phyloP scores from a whole-genome alignment of 2,797 vertebrate species.

The Acanthurus leucopareius region DNA sequence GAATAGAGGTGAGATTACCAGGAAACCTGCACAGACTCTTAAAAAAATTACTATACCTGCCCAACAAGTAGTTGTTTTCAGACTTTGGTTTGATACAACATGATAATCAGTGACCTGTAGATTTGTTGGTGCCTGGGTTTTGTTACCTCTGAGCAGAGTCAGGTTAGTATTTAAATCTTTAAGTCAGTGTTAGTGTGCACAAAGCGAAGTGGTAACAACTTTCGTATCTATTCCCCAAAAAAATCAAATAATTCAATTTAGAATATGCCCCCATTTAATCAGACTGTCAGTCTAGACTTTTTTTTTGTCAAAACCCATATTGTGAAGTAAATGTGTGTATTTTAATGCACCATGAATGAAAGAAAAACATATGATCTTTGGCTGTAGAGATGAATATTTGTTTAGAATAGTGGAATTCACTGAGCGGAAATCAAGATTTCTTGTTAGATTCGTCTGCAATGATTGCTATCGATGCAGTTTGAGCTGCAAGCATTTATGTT shows the following conservation, averaged over 20 bases:
- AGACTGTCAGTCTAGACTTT: no score
- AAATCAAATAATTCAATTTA: no score
- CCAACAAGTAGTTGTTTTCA: background rate
- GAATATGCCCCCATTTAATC: no score
- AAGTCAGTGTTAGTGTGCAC: no score
- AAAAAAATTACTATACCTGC: background rate
- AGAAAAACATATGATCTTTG: background rate
- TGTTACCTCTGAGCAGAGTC: background rate
- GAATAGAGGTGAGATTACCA: background rate
- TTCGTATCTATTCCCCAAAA: no score
- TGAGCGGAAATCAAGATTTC: background rate
- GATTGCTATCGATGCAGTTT: background rate
- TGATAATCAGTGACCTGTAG: background rate
- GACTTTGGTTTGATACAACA: background rate
- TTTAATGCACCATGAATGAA: background rate
- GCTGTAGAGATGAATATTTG: background rate
- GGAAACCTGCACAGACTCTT: background rate
- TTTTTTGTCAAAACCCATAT: background rate
- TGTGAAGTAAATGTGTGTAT: background rate
- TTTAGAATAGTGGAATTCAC: background rate
- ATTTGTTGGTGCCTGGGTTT: background rate
- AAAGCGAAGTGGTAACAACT: background rate
- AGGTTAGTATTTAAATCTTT: no score
- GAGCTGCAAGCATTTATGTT: background rate
- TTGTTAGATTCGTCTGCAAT: slow-evolving; percentile 15